Conservation (phyloP, 1,140 invertebrate species). For the Microplitis demolitor region DNA sequence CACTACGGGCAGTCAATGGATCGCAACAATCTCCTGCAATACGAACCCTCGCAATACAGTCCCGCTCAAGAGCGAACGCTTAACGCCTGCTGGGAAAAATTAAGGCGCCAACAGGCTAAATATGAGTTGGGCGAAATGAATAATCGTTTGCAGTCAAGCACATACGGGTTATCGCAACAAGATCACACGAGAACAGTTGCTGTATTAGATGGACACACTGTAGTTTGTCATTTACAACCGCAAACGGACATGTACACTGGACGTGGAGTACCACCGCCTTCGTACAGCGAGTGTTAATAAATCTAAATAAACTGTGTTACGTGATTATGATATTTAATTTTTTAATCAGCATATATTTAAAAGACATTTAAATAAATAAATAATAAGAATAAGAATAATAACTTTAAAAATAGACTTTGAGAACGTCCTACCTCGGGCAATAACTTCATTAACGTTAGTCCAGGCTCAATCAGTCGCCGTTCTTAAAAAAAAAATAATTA, state of each 20-base stretch:
- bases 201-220: conserved; percentile 80
- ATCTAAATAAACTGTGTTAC: neutral
- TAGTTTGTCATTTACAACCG: conserved; percentile 80
- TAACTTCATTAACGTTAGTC: neutral
- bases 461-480: conserved; percentile 14
- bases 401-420: neutral
- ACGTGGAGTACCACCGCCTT: conserved; percentile 64
- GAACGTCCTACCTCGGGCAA: conserved; percentile 3
- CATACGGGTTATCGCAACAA: conserved; percentile 60
- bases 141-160: conserved; percentile 54
- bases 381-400: neutral
- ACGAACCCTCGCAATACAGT: conserved; percentile 49
- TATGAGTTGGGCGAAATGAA: conserved; percentile 60
- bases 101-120: conserved; percentile 55
- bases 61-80: conserved; percentile 50
- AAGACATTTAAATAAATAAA: neutral
- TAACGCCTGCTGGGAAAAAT: conserved; percentile 66
- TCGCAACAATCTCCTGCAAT: conserved; percentile 44
- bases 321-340: too few species aligned
- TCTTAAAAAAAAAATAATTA: conserved; percentile 10
- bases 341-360: neutral
- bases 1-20: conserved; percentile 58
- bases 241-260: conserved; percentile 65
- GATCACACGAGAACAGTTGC: conserved; percentile 73
- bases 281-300: conserved; percentile 66